Evolutionary conservation across 2,888 invertebrate genomes (phyloP).

Genomic region (Punctoribates punctum): DNA sequence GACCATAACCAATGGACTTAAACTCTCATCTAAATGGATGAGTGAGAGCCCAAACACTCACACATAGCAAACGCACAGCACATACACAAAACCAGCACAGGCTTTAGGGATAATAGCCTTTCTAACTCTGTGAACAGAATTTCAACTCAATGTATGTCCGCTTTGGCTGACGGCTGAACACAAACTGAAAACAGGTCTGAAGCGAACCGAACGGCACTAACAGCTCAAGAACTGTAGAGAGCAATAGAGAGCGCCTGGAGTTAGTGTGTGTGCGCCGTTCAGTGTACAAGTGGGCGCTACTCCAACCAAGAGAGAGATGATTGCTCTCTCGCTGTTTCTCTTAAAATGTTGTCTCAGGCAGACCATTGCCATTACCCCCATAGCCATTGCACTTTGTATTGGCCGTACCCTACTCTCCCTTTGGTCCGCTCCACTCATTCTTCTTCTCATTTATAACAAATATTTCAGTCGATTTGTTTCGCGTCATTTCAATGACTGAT

Average conservation of each 20-base stretch:
- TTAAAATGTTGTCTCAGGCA: neutral
- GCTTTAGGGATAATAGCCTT: neutral
- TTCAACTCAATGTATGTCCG: neutral
- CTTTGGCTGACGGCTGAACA: conserved; percentile 10
- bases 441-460: conserved; percentile 16
- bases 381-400: neutral
- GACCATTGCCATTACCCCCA: too few species aligned
- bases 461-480: conserved; percentile 20
- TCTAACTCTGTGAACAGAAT: too few species aligned
- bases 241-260: neutral
- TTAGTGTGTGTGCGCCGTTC: neutral
- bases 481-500: conserved; percentile 20
- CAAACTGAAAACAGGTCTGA: conserved; percentile 6
- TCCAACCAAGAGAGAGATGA: neutral
- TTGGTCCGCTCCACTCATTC: neutral
- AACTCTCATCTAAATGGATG: neutral
- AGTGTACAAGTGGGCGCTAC: neutral
- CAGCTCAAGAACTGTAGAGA: neutral
- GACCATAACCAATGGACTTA: neutral
- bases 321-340: conserved; percentile 2
- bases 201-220: neutral
- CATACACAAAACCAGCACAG: neutral
- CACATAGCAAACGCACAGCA: neutral
- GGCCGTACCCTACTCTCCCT: neutral
- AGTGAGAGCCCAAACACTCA: neutral